Base-by-base conservation (phyloP, 2,888 invertebrate genomes). In the Agrochola circellaris region DNA sequence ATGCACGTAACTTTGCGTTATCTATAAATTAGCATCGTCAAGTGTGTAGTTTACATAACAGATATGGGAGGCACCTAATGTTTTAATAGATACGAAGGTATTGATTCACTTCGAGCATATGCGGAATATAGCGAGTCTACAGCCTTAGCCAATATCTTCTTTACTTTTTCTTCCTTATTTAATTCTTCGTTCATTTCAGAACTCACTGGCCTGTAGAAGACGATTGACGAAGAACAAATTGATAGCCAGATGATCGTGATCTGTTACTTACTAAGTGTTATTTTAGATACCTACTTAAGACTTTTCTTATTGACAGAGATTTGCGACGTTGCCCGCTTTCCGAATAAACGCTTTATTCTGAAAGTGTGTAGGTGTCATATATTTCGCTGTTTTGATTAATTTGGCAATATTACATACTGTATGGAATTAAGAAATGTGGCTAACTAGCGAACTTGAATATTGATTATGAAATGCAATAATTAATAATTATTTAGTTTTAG, bases 1-100 rank as follows among this genome's bases (percentile, higher is more conserved):
- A 94, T 94, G 94, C 91, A 94, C 93, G 93, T 94, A 93, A 92
- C 92, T 94, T 94, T 93, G 93, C 91, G 92, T 94, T 93, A 92
- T 94, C 92, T 93, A 92, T 93, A 92, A 94, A 94, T 94, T 93
- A 91, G 60, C 93, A 93, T 89, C 70, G 45, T 92, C 90, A 92
- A 92, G 91, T 91, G 89, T 89, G 83, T 86, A 86, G 89, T 88
- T 89, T 89, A 88, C 89, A 89, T 90, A 87, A 87, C 78, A 86
- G 85, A 88, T 85, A 85, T 81, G 83, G 70, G 75, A 81, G 67
- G 51, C 80, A 51, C 60, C 56, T 74, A 73, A 83, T 78, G 69
- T 79, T 68, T 81, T 79, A 82, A 84, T 85, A 74, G 60, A 81
- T 78, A 80, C 81, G 38, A 38, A 68, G 73, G 72, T 75, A 88